Base-by-base conservation (phyloP, 2,797 vertebrate genomes). In the Hoplostethus mediterraneus region DNA sequence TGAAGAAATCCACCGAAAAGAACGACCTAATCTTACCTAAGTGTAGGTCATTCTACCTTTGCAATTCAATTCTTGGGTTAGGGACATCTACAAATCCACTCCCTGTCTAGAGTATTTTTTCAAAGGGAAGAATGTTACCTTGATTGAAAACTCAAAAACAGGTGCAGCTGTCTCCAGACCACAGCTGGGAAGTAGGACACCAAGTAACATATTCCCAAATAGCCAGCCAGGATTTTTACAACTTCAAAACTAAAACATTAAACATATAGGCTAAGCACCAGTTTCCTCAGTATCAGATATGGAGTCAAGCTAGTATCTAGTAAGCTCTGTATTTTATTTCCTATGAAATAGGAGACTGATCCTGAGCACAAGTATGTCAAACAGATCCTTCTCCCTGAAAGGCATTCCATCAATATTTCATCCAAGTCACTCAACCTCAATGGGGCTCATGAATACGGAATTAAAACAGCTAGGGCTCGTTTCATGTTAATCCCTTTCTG, bases 391-490 rank as follows among this genome's bases (percentile, higher is more conserved):
- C 53, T 57, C 21, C 12, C 4, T 66, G 7, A 42, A 40, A 45
- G 28, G 49, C 38, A 59, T 69, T 54, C 25, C 67, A 77, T 81
- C 44, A 60, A 67, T 77, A 73, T 63, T 63, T 67, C 21, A 75
- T 57, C 61, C 25, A 30, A 70, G 45, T 58, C 48, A 55, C 48
- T 48, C 28, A 45, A 49, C 11, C 5, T 56, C 38, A 55, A 36
- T 48, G n/a, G 14, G 16, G 11, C 62, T 66, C 21, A 53, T 60
- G 30, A 52, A 54, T 13, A 69, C 21, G 36, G 61, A 36, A 17
- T 49, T 52, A 30, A 44, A 52, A 45, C 49, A 28, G 11, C 28
- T n/a, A 11, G 1, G 13, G 48, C 51, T 21, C 25, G 63, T 44
- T 57, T 69, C 40, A 40, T 60, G 63, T 70, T 68, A 10, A 64